phyloP scores from a whole-genome alignment of 2,888 invertebrate genomes.

The Venustoraphidia nigricollis region DNA sequence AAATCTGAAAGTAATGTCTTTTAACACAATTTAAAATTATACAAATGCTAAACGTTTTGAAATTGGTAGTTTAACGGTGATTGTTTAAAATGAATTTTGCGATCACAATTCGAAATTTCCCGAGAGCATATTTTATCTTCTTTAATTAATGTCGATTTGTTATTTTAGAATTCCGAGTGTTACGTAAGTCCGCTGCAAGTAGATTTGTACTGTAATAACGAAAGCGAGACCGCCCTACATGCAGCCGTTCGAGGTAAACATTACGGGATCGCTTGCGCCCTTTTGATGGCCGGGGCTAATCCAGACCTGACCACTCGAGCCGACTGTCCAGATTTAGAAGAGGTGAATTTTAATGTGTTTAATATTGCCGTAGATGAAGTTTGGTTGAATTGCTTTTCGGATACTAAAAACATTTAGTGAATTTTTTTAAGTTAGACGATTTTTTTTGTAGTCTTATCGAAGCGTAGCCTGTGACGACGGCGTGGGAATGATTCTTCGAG shows the following conservation, averaged over 20 bases:
- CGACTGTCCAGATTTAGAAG: conserved; percentile 26
- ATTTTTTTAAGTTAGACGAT: neutral
- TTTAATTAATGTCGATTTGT: too few species aligned
- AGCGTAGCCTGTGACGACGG: conserved; percentile 30
- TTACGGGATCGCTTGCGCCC: conserved; percentile 47
- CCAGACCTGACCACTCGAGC: conserved; percentile 55
- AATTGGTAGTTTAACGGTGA: too few species aligned
- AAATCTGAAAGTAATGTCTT: neutral
- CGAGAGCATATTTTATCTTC: too few species aligned
- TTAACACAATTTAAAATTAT: neutral
- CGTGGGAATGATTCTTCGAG: conserved; percentile 25
- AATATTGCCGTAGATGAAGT: too few species aligned
- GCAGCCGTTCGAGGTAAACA: conserved; percentile 66
- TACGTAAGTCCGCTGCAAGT: conserved; percentile 51
- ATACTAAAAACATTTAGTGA: too few species aligned
- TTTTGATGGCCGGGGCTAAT: conserved; percentile 67
- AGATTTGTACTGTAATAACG: conserved; percentile 59
- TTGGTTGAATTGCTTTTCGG: too few species aligned
- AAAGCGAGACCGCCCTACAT: conserved; percentile 69
- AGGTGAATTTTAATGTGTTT: conserved; percentile 12
- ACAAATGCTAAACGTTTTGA: too few species aligned
- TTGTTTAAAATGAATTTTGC: too few species aligned
- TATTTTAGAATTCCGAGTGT: too few species aligned
- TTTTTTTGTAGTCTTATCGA: conserved; percentile 18
- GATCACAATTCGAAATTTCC: too few species aligned